phyloP scores from a whole-genome alignment of 2,113 vertebrate genomes.

The Arothron firmamentum region DNA sequence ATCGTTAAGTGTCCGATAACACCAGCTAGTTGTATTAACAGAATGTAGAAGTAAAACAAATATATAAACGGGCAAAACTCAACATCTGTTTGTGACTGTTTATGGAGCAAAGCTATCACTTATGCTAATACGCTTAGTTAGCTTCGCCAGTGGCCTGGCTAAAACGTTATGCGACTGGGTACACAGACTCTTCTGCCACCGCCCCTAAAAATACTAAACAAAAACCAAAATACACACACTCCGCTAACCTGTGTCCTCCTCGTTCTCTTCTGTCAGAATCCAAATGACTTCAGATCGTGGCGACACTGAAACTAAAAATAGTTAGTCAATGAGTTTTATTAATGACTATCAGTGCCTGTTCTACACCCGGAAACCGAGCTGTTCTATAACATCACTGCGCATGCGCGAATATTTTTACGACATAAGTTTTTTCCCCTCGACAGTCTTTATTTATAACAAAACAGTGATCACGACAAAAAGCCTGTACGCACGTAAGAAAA shows the following conservation, averaged over 20 bases:
- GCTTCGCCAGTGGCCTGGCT: conserved; percentile 53
- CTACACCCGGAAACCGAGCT: conserved; percentile 80
- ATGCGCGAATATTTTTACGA: no score
- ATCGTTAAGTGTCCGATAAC: neutral
- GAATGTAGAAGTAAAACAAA: neutral
- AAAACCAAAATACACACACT: neutral
- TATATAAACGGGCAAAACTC: neutral
- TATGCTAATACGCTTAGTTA: conserved; percentile 34
- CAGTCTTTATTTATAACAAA: no score
- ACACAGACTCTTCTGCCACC: conserved; percentile 63
- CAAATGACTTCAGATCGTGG: conserved; percentile 24
- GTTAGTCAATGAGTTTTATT: conserved; percentile 58
- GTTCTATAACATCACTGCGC: conserved; percentile 57
- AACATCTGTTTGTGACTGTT: neutral
- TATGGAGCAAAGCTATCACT: neutral
- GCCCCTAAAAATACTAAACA: conserved; percentile 57
- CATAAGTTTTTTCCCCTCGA: no score
- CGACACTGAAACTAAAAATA: conserved; percentile 13
- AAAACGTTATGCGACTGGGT: conserved; percentile 24
- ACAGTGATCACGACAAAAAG: no score
- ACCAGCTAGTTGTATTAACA: neutral
- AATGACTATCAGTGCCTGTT: conserved; percentile 73
- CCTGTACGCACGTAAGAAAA: no score
- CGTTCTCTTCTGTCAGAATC: conserved; percentile 53
- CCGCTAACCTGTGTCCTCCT: conserved; percentile 66